phyloP scores from a whole-genome alignment of 2,113 vertebrate species.

The Alligator sinensis region DNA sequence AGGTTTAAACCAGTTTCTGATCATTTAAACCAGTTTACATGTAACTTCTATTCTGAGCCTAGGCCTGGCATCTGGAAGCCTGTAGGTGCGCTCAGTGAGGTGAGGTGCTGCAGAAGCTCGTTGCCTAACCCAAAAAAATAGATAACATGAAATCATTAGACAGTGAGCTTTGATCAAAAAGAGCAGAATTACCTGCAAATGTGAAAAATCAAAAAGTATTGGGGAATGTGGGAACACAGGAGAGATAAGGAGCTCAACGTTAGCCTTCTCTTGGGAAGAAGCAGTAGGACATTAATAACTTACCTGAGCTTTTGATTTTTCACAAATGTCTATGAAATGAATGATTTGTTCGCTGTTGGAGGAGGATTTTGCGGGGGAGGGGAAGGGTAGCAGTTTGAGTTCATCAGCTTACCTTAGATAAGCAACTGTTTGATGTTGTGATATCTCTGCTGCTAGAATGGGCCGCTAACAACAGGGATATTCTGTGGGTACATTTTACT shows the following conservation, averaged over 20 bases:
- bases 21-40: too few relatives aligned
- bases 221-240: slow-evolving; percentile 34
- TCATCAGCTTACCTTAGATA: background rate
- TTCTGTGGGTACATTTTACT: background rate
- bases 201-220: slow-evolving; percentile 53
- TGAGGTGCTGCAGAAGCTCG: background rate
- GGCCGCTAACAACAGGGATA: background rate
- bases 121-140: background rate
- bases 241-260: slow-evolving; percentile 66
- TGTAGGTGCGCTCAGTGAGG: background rate
- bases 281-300: slow-evolving; percentile 61
- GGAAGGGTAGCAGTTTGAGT: background rate
- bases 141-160: slow-evolving; percentile 52
- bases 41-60: too few relatives aligned
- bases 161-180: slow-evolving; percentile 44
- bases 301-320: slow-evolving; percentile 69
- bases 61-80: background rate
- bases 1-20: too few relatives aligned
- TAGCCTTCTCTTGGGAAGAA: slow-evolving; percentile 60
- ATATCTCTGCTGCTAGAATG: accelerated
- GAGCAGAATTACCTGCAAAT: slow-evolving; percentile 59
- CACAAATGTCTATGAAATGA: background rate
- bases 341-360: slow-evolving; percentile 28
- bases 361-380: slow-evolving; percentile 3
- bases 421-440: background rate